Percentiles rank a stretch among this genome's conserved stretches.
Conservation (phyloP, 2,797 vertebrate species). For the Avahi laniger region DNA sequence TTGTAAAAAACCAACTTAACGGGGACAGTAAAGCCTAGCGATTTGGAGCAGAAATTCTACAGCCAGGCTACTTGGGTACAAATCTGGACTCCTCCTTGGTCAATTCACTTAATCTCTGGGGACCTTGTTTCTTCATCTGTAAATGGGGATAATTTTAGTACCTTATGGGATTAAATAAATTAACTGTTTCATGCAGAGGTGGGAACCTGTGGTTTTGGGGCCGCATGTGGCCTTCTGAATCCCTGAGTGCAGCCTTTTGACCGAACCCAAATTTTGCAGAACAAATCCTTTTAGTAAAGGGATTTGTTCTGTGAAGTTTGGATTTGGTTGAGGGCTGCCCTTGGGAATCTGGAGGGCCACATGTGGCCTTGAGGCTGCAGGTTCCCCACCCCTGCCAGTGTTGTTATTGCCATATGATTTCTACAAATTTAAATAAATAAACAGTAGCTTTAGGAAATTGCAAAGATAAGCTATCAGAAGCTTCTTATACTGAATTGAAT, state of each 20-base stretch:
- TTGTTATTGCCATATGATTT: neutral
- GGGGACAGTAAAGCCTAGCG: no score
- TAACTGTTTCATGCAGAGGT: neutral
- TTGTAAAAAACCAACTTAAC: neutral
- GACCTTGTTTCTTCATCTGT: neutral
- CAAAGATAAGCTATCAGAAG: neutral
- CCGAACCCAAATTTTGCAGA: no score
- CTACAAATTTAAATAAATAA: neutral
- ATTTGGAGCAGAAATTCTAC: neutral
- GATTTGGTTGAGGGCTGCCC: no score
- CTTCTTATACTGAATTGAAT: neutral
- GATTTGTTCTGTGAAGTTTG: no score
- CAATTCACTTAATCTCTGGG: neutral
- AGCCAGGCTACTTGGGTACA: neutral
- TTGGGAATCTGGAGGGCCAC: no score
- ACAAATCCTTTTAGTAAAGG: no score
- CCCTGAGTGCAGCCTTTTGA: no score
- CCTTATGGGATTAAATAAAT: neutral
- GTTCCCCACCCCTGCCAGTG: no score
- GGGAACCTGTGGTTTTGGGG: no score
- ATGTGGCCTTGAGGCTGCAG: no score
- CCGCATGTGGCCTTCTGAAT: no score
- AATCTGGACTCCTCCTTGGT: neutral
- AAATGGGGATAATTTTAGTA: neutral
- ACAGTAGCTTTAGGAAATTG: neutral